A percentile compares a stretch with the other conserved stretches of the same genome.
Evolutionary conservation across 1,140 invertebrate genomes (phyloP).

Genomic region (Zaprionus kolodkinae): DNA sequence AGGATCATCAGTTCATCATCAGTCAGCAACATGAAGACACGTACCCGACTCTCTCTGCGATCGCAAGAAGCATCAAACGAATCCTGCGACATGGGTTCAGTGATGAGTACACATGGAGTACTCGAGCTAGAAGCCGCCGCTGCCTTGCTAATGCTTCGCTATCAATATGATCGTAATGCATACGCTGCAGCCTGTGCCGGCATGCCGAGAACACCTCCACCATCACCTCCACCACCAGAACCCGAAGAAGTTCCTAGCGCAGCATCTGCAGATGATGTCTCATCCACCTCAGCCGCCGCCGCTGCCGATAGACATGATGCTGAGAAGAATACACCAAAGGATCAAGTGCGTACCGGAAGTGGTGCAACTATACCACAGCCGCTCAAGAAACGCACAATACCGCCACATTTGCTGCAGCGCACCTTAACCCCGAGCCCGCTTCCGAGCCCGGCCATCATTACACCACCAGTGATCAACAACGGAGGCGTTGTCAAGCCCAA

Average conservation of each 20-base stretch:
- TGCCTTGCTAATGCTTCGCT: slow-evolving; percentile 65
- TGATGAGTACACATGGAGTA: slow-evolving; percentile 20
- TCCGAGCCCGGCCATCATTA: neutral
- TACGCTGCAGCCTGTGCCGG: slow-evolving; percentile 4
- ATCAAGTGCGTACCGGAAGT: slow-evolving; percentile 33
- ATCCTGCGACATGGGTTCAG: neutral
- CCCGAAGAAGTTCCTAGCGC: neutral
- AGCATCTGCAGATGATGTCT: neutral
- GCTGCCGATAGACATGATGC: neutral
- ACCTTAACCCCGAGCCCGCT: slow-evolving; percentile 31
- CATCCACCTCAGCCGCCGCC: slow-evolving; percentile 27
- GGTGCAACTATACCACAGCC: slow-evolving; percentile 37
- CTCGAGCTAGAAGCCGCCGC: slow-evolving; percentile 67
- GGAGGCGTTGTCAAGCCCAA: slow-evolving; percentile 49
- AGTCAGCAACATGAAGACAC: slow-evolving; percentile 30
- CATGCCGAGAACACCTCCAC: slow-evolving; percentile 9
- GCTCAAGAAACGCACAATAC: slow-evolving; percentile 62
- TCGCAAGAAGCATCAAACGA: neutral
- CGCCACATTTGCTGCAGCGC: slow-evolving; percentile 49
- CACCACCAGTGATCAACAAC: neutral
- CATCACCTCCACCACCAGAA: slow-evolving; percentile 9
- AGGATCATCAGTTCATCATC: slow-evolving; percentile 14
- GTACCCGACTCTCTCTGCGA: neutral
- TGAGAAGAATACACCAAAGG: slow-evolving; percentile 59
- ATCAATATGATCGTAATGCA: slow-evolving; percentile 47